Evolutionary conservation across 2,113 vertebrate species (phyloP).

Genomic region (Nematolebias whitei): DNA sequence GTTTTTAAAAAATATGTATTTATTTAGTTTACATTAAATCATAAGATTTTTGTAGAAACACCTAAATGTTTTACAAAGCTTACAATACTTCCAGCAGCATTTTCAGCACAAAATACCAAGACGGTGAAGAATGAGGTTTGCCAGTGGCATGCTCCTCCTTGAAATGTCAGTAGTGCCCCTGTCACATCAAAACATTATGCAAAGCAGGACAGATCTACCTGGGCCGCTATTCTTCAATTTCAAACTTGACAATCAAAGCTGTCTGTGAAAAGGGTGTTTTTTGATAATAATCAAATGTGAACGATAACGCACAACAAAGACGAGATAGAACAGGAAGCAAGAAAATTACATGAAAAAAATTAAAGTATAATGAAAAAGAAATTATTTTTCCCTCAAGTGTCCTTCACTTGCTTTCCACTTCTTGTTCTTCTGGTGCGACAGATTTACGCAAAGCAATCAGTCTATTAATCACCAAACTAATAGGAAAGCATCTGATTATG

Average conservation of each 20-base stretch:
- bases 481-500: too few relatives aligned
- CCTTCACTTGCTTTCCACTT: slow-evolving; percentile 20
- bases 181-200: slow-evolving; percentile 57
- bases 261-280: slow-evolving; percentile 53
- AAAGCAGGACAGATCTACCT: slow-evolving; percentile 52
- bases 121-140: slow-evolving; percentile 17
- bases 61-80: not conserved
- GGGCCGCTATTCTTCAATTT: slow-evolving; percentile 55
- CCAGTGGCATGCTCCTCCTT: slow-evolving; percentile 6
- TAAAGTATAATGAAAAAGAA: slow-evolving; percentile 2
- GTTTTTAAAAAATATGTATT: not conserved
- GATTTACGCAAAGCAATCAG: slow-evolving; percentile 11
- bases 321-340: slow-evolving; percentile 4
- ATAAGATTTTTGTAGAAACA: slow-evolving; percentile 10
- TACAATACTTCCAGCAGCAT: not conserved
- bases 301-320: slow-evolving; percentile 35
- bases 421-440: slow-evolving; percentile 23
- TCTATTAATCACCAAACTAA: slow-evolving; percentile 19
- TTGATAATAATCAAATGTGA: slow-evolving; percentile 42
- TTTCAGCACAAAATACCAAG: not conserved
- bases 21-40: slow-evolving; percentile 2
- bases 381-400: slow-evolving; percentile 6
- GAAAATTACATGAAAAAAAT: slow-evolving; percentile 35
- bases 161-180: slow-evolving; percentile 60
- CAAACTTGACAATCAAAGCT: slow-evolving; percentile 66